Evolutionary conservation across 1,140 invertebrate species (phyloP).

Genomic region (Saxidomus purpurata): DNA sequence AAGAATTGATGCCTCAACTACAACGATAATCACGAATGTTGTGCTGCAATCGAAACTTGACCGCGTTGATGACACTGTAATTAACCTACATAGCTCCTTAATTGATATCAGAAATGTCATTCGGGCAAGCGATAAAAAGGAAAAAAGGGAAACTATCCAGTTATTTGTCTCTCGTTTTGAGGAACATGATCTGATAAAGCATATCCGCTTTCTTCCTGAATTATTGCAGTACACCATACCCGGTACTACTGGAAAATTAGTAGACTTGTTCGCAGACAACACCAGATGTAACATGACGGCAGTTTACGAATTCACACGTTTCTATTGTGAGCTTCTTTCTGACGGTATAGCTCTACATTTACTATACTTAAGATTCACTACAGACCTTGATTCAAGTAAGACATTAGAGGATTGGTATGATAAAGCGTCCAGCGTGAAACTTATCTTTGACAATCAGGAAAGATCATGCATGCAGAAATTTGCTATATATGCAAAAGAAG

Average conservation of each 20-base stretch:
- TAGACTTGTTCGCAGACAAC: neutral
- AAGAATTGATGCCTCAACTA: neutral
- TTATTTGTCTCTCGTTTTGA: neutral
- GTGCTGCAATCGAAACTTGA: neutral
- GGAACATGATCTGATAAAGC: neutral
- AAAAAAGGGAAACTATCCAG: neutral
- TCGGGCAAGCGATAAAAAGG: neutral
- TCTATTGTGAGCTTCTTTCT: neutral
- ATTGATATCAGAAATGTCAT: neutral
- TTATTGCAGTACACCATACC: neutral
- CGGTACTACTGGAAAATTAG: neutral
- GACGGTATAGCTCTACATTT: neutral
- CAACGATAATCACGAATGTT: neutral
- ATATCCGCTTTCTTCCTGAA: neutral
- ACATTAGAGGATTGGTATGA: neutral
- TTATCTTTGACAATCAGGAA: neutral
- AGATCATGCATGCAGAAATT: neutral
- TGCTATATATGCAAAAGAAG: neutral
- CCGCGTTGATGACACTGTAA: neutral
- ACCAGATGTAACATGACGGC: neutral
- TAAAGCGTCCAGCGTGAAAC: neutral
- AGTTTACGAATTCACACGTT: neutral
- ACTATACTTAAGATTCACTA: neutral
- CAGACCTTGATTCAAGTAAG: neutral
- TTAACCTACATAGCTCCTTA: conserved; percentile 1